Percentiles rank a stretch among this genome's conserved stretches.
phyloP scores from a whole-genome alignment of 1,140 invertebrate species.

The Panulirus ornatus region DNA sequence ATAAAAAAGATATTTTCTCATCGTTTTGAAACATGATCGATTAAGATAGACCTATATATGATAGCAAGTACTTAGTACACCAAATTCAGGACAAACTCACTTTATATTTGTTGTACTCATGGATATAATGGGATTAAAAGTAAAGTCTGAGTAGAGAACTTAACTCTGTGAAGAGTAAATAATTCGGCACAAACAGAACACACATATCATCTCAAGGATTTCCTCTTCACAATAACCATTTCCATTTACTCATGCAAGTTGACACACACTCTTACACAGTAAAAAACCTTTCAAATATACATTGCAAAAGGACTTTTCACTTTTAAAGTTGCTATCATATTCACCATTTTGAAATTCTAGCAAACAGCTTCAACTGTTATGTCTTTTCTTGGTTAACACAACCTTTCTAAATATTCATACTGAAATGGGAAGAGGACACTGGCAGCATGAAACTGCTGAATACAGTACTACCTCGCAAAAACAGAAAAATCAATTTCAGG shows the following conservation, averaged over 20 bases:
- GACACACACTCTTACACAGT: background rate
- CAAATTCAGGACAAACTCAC: too few relatives aligned
- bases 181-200: too few relatives aligned
- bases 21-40: too few relatives aligned
- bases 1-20: too few relatives aligned
- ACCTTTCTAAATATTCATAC: slow-evolving; percentile 5
- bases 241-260: background rate
- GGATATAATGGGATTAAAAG: too few relatives aligned
- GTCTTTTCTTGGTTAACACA: background rate
- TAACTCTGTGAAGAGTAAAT: too few relatives aligned
- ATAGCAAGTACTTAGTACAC: too few relatives aligned
- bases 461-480: slow-evolving; percentile 16
- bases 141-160: too few relatives aligned
- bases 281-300: background rate
- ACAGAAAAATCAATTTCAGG: background rate
- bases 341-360: background rate
- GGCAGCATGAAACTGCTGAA: background rate
- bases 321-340: background rate
- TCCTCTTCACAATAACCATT: background rate
- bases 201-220: background rate
- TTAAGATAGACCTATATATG: too few relatives aligned
- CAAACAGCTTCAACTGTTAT: background rate
- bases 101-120: too few relatives aligned
- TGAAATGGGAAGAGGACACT: background rate
- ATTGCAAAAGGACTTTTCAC: background rate